These are phyloP conservation scores for Naja naja DNA, from an alignment of 2,113 vertebrate species.

Conservation along the genomic window DNA sequence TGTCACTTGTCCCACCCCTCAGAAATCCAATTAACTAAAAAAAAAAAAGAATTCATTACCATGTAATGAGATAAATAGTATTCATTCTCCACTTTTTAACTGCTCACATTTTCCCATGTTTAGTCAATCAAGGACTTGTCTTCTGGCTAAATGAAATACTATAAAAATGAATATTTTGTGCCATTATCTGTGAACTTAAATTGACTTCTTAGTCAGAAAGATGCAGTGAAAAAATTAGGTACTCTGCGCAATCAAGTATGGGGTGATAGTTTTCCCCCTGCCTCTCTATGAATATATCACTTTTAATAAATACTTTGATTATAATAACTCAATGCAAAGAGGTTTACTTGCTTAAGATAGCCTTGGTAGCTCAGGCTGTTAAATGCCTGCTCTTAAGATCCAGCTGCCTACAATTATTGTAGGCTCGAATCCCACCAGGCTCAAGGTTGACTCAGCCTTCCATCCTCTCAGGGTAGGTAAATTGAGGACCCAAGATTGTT, in stretches of 20 bases:
- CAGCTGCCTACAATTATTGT: too few species aligned
- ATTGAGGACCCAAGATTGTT: too few species aligned
- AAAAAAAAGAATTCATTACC: not conserved
- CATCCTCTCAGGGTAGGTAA: too few species aligned
- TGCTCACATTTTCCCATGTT: conserved; percentile 22
- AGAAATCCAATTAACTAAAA: conserved; percentile 3
- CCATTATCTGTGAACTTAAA: conserved; percentile 23
- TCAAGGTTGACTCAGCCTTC: too few species aligned
- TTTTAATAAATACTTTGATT: not conserved
- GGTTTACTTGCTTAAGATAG: not conserved
- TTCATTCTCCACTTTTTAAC: conserved; percentile 28
- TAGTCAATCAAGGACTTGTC: conserved; percentile 25
- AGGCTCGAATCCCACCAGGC: too few species aligned
- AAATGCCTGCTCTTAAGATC: too few species aligned
- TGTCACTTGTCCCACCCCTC: not conserved
- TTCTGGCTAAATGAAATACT: conserved; percentile 10
- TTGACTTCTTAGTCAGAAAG: conserved; percentile 33
- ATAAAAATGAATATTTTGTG: conserved; percentile 14
- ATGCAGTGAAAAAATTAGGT: conserved; percentile 22
- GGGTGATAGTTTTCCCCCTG: not conserved
- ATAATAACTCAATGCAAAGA: not conserved
- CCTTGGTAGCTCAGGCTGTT: too few species aligned
- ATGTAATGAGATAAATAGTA: conserved; percentile 15
- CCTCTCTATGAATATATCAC: not conserved
- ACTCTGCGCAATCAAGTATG: conserved; percentile 5